A percentile compares a stretch with the other conserved stretches of the same genome.
Conservation (phyloP, 2,797 vertebrate species). For the Tympanoctomys barrerae region DNA sequence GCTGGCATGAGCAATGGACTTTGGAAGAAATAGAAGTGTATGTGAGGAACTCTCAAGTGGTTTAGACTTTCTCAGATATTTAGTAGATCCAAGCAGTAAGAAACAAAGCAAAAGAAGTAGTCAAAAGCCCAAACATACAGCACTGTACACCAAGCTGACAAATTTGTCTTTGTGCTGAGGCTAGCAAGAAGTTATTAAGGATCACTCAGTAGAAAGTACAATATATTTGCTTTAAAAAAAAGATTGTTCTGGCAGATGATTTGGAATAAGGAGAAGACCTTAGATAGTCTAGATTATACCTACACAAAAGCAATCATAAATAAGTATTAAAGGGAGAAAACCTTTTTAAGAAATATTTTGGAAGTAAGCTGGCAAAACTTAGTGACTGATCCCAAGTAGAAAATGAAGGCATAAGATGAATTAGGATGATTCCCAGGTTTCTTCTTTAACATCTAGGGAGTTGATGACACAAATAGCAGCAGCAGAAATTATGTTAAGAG, state of each 20-base stretch:
- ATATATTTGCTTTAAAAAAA: constrained; percentile 50
- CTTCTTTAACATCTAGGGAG: neutral
- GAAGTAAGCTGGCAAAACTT: neutral
- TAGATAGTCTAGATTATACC: neutral
- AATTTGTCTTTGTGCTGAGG: neutral
- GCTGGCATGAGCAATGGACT: neutral
- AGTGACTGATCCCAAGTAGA: neutral
- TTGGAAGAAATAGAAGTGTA: neutral
- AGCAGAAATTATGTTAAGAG: constrained; percentile 13
- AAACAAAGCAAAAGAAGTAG: neutral
- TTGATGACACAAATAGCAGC: neutral
- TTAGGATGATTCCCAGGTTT: neutral
- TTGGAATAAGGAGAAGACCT: constrained; percentile 25
- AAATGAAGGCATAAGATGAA: neutral
- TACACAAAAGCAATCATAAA: neutral
- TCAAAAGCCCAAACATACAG: constrained; percentile 13
- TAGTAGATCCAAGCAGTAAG: neutral
- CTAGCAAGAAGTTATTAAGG: neutral
- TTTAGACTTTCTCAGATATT: neutral
- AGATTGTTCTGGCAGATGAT: neutral
- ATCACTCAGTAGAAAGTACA: neutral
- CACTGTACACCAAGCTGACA: neutral
- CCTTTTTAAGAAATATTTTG: constrained; percentile 15
- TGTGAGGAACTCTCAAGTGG: neutral
- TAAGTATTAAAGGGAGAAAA: neutral